A percentile compares a stretch with the other conserved stretches of the same genome.
Evolutionary conservation across 2,888 invertebrate genomes (phyloP).

Genomic region (Sycophila texana): DNA sequence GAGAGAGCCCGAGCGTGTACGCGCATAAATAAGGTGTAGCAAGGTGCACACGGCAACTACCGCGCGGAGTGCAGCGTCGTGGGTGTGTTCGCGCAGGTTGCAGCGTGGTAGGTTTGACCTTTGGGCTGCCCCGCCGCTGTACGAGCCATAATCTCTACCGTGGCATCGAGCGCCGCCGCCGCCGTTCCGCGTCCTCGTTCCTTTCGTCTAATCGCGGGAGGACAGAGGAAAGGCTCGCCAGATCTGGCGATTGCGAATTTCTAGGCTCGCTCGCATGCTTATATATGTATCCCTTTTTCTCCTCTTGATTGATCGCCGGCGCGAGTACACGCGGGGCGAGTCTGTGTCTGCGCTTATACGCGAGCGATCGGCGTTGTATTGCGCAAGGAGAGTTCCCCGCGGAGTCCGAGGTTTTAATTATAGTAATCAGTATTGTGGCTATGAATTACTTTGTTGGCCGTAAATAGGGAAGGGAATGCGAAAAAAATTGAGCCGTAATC

Average conservation of each 20-base stretch:
- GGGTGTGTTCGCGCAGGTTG: constrained; percentile 25
- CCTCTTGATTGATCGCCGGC: constrained; percentile 47
- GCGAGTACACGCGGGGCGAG: constrained; percentile 17
- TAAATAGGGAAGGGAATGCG: constrained; percentile 22
- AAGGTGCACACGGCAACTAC: background rate
- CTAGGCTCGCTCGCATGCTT: background rate
- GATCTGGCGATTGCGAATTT: constrained; percentile 34
- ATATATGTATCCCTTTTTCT: constrained; percentile 11
- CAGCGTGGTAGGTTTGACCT: constrained; percentile 40
- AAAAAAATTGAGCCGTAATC: constrained; percentile 22
- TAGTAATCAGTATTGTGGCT: constrained; percentile 27
- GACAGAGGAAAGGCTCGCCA: constrained; percentile 21
- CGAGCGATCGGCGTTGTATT: background rate
- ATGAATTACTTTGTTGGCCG: constrained; percentile 16
- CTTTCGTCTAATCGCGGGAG: background rate
- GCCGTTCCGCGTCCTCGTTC: constrained; percentile 19
- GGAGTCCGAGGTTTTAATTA: constrained; percentile 45
- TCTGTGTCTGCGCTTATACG: background rate
- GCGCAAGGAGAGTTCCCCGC: background rate
- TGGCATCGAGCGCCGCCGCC: constrained; percentile 15
- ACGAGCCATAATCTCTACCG: background rate
- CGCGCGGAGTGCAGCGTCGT: background rate
- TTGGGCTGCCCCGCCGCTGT: constrained; percentile 8
- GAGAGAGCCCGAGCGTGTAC: constrained; percentile 5
- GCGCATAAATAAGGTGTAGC: constrained; percentile 17